Base-by-base conservation (phyloP, 23 tunicate species). In the Botrylloides violaceus region DNA sequence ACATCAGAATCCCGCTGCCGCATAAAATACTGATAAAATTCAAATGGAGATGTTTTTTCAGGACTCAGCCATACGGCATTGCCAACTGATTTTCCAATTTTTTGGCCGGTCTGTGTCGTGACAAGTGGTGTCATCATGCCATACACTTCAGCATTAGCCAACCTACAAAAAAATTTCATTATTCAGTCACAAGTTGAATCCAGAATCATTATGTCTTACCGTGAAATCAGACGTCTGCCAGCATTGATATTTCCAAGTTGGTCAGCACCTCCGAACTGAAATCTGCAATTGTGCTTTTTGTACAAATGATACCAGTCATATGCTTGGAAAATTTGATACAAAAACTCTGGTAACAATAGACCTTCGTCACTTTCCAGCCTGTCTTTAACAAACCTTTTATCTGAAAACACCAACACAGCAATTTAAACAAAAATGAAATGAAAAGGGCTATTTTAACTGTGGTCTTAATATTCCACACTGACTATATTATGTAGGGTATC, bases 61-160 rank as follows among this genome's bases (percentile, higher is more conserved):
- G 96, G 77, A 75, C 73, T 62, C 66, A 90, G 43, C 97, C 97
- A 90, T 9, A 90, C 78, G 3, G 97, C 66, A 65, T 90, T 90
- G 18, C 90, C 85, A 49, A 81, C 85, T 26, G 85, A 39, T 79
- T 90, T 90, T 1, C 97, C 97, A 15, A 90, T 29, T 57, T 90
- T 90, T 32, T 90, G 81, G 9, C 90, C 90, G 4, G 58, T 25
- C 30, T 56, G 76, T 0, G 84, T 90, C 15, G 90, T 90, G 1
- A 90, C 79, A 4, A 90, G 66, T 2, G 97, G 97, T 15, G 90
- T 83, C 19, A 90, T 65, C 31, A 90, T 31, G 3, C 88, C 97
- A 71, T 78, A 90, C 27, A 82, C 73, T 65, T 77, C 81, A 19
- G 58, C 64, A 57, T 62, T 9, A 48, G 39, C 32, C 34, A 26